Evolutionary conservation across 2,113 vertebrate genomes (phyloP).

Genomic region (Colius striatus): DNA sequence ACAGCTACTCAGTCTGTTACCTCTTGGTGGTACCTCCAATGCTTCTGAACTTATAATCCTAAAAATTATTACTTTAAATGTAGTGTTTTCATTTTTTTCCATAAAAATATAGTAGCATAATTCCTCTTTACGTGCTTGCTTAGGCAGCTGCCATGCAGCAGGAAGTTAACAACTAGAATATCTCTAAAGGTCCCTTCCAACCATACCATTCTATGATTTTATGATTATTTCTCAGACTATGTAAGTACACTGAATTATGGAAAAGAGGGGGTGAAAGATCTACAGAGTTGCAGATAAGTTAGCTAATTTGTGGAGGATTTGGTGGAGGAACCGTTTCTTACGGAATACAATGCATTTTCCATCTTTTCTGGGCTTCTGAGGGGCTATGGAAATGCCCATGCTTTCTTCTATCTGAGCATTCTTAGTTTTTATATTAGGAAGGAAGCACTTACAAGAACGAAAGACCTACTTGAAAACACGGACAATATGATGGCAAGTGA

Average conservation of each 20-base stretch:
- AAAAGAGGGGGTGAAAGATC: neutral
- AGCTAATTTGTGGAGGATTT: neutral
- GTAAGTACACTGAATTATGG: neutral
- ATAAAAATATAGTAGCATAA: neutral
- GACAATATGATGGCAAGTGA: neutral
- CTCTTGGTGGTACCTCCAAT: neutral
- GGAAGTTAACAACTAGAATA: neutral
- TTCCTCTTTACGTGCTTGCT: neutral
- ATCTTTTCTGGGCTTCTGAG: neutral
- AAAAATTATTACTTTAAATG: neutral
- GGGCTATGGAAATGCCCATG: neutral
- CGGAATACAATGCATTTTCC: neutral
- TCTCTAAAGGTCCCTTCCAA: too few relatives aligned
- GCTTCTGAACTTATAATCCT: neutral
- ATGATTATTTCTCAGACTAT: neutral
- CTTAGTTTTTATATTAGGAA: neutral
- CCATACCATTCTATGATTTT: too few relatives aligned
- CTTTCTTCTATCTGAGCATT: neutral
- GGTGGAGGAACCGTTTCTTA: neutral
- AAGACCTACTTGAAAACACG: neutral
- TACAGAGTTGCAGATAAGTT: neutral
- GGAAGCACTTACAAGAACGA: neutral
- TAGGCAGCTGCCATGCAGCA: neutral
- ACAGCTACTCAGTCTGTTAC: accelerated
- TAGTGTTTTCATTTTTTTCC: neutral